Evolutionary conservation across 2,888 invertebrate genomes (phyloP).

Genomic region (Acleris literana): DNA sequence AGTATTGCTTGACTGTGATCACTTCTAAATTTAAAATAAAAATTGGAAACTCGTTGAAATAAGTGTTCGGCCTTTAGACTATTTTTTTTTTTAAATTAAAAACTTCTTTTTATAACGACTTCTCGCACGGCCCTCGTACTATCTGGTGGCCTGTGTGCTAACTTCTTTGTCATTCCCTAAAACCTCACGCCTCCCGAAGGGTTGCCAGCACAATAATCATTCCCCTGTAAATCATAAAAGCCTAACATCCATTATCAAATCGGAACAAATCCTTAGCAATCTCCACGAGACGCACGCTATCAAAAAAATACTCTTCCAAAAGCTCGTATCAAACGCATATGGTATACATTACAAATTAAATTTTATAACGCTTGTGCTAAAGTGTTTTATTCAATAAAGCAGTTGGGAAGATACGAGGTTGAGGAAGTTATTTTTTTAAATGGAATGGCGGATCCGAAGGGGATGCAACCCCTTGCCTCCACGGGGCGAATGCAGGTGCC

Average conservation of each 20-base stretch:
- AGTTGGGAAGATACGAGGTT: neutral
- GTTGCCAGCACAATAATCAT: conserved; percentile 26
- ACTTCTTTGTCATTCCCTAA: neutral
- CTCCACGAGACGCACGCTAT: conserved; percentile 24
- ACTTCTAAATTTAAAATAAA: too few relatives aligned
- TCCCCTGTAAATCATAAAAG: conserved; percentile 35
- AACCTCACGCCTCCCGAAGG: neutral
- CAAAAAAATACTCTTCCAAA: conserved; percentile 7
- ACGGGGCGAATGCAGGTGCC: conserved; percentile 26
- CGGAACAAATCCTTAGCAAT: conserved; percentile 34
- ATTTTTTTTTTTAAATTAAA: too few relatives aligned
- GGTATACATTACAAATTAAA: neutral
- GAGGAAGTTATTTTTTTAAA: neutral
- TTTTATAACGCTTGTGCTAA: neutral
- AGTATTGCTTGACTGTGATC: too few relatives aligned
- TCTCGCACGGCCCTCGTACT: too few relatives aligned
- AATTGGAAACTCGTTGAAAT: too few relatives aligned
- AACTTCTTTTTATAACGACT: too few relatives aligned
- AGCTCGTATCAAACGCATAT: neutral
- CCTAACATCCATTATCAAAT: conserved; percentile 30
- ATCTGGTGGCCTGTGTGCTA: too few relatives aligned
- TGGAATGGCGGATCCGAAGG: conserved; percentile 35
- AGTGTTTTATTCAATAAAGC: neutral
- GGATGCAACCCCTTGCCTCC: conserved; percentile 51
- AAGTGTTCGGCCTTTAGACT: too few relatives aligned